Evolutionary conservation across 2,888 invertebrate species (phyloP).

Genomic region (Tenthredo amoena): DNA sequence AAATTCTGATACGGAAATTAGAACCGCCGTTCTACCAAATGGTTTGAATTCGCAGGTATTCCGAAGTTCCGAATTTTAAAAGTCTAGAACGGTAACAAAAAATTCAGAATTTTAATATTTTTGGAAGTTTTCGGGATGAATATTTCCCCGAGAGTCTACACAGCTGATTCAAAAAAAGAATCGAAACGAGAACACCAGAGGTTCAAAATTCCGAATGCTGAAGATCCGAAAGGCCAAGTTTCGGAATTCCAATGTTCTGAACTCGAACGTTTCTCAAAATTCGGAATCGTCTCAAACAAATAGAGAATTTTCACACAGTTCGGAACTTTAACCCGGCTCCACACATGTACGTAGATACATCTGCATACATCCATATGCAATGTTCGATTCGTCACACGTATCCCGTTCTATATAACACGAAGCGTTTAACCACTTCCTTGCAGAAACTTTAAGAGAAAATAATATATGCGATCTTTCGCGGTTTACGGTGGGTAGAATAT

Average conservation of each 20-base stretch:
- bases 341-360: no score
- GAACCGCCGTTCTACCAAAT: not conserved
- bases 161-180: no score
- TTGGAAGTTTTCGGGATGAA: no score
- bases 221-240: no score
- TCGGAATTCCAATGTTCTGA: not conserved
- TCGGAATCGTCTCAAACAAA: no score
- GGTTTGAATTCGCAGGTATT: not conserved
- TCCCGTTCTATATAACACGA: not conserved
- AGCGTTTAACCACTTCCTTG: not conserved
- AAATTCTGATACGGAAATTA: slow-evolving; percentile 35
- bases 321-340: no score
- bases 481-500: not conserved
- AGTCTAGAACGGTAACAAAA: no score
- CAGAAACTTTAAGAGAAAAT: not conserved
- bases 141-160: no score
- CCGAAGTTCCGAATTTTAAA: not conserved
- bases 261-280: not conserved
- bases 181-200: no score
- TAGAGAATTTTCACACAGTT: no score
- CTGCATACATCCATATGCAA: not conserved
- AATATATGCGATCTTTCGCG: not conserved
- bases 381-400: not conserved
- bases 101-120: not conserved
- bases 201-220: no score